Base-by-base conservation (phyloP, 2,888 invertebrate species). In the Hoplodrina blanda region DNA sequence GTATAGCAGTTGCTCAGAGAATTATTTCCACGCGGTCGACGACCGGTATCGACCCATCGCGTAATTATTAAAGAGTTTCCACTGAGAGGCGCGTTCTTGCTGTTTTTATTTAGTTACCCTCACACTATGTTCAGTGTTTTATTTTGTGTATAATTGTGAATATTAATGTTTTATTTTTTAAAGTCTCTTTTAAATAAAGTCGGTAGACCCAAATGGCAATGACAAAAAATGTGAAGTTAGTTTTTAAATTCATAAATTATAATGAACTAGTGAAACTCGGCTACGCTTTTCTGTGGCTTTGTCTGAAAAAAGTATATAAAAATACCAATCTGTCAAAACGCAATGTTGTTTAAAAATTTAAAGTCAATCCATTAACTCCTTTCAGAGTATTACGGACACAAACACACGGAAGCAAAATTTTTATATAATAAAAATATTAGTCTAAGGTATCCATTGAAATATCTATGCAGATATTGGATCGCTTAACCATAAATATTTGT, bases 11-110 rank as follows among this genome's bases (percentile, higher is more conserved):
- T 72, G 75, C 73, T 71, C 74, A 65, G 82, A 76, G 79, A 84
- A 86, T 83, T 80, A 81, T 85, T 84, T 81, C 81, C 81, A 80
- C 73, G 72, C 80, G 86, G 83, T 84, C 84, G 84, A 62, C 82
- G 75, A 76, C 78, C 73, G 63, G 30, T 80, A 90, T 90, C 86
- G 89, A 89, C 82, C 86, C 79, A 73, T 78, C 79, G 83, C 85
- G 84, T 86, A 87, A 89, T 89, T 89, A 88, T 88, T 89, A 85
- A 89, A 87, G 83, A 85, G 81, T 80, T 79, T 66, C 57, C 66
- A 56, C 69, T 54, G 78, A 73, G 73, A 59, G 60, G 55, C n/a
- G 60, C 44, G 65, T 50, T 72, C 60, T 62, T 53, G 44, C 44
- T 49, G 62, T 56, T 73, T 63, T 69, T 69, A 71, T 63, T 67